A percentile compares a stretch with the other conserved stretches of the same genome.
Evolutionary conservation across 2,113 vertebrate species (phyloP).

Genomic region (Indicator indicator): DNA sequence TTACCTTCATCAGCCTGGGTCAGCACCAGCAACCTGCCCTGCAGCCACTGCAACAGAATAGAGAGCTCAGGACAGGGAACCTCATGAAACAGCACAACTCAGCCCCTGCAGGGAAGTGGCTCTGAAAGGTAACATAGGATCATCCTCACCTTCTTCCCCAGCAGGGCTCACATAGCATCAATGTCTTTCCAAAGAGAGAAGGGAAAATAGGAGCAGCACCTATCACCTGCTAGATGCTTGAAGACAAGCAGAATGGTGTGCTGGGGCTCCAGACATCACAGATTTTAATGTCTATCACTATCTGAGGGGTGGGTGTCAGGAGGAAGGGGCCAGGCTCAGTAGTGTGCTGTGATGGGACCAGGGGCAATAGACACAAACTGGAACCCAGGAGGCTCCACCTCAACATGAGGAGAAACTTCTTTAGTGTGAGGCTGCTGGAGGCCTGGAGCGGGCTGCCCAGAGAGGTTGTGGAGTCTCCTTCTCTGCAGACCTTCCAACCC

Average conservation of each 20-base stretch:
- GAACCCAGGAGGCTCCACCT: too few relatives aligned
- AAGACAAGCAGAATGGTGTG: neutral
- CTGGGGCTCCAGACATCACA: neutral
- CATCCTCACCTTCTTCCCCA: neutral
- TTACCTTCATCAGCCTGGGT: slow-evolving; percentile 72
- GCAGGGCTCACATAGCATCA: neutral
- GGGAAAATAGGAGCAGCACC: neutral
- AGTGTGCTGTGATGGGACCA: too few relatives aligned
- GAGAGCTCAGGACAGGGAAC: neutral
- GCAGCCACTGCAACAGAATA: slow-evolving; percentile 71
- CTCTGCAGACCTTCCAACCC: too few relatives aligned
- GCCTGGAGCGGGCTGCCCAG: too few relatives aligned
- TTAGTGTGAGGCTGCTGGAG: too few relatives aligned
- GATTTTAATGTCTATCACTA: neutral
- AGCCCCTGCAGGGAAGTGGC: neutral
- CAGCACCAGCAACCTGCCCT: slow-evolving; percentile 74
- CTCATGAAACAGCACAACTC: neutral
- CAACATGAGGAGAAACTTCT: too few relatives aligned
- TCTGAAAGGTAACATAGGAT: neutral
- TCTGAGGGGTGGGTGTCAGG: too few relatives aligned
- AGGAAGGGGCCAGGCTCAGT: too few relatives aligned
- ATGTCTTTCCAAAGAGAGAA: neutral
- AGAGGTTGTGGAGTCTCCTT: too few relatives aligned
- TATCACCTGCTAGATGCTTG: neutral
- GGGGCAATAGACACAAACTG: too few relatives aligned